phyloP scores from a whole-genome alignment of 1,140 invertebrate species.

The Heliconius congener region DNA sequence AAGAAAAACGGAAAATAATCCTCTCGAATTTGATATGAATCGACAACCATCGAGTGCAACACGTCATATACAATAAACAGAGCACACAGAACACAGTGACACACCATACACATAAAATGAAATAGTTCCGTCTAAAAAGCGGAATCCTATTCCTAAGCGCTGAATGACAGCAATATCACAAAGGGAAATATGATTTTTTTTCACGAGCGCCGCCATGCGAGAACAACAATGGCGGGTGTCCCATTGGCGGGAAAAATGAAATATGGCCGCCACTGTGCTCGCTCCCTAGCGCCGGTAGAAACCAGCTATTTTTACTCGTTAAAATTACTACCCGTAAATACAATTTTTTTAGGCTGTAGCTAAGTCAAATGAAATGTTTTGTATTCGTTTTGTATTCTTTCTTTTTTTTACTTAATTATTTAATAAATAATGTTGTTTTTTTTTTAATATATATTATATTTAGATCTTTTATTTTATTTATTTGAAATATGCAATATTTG shows the following conservation, averaged over 20 bases:
- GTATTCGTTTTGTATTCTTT: not conserved
- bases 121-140: constrained; percentile 13
- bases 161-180: constrained; percentile 33
- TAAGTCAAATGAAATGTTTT: not conserved
- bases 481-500: too few relatives aligned
- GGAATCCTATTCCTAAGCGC: constrained; percentile 28
- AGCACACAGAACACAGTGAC: not conserved
- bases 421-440: not conserved
- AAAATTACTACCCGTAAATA: constrained; percentile 31
- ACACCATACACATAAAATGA: not conserved
- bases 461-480: too few relatives aligned
- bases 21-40: not conserved
- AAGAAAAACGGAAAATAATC: too few relatives aligned
- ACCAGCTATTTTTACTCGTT: constrained; percentile 34
- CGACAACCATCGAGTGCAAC: not conserved
- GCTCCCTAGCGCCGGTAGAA: constrained; percentile 36
- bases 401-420: not conserved
- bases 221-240: constrained; percentile 54
- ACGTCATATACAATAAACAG: not conserved
- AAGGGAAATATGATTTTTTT: constrained; percentile 34
- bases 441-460: too few relatives aligned
- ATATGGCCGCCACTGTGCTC: constrained; percentile 52
- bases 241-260: constrained; percentile 55
- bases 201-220: constrained; percentile 38
- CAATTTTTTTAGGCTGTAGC: constrained; percentile 10